Evolutionary conservation across 2,113 vertebrate genomes (phyloP).

Genomic region (Pterophyllum scalare): DNA sequence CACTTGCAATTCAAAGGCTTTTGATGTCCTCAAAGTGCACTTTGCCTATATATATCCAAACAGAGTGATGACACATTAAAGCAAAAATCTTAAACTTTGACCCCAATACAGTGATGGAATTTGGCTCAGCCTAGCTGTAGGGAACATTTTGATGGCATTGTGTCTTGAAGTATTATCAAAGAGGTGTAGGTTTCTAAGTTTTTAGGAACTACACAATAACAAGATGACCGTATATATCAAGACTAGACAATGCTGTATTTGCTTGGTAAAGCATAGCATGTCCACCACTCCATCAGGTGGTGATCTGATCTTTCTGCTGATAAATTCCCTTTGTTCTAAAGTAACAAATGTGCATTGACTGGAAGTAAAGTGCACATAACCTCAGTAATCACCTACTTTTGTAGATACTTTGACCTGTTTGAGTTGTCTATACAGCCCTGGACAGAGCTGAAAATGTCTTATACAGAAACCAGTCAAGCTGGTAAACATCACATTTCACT

Average conservation of each 20-base stretch:
- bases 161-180: background rate
- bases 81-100: background rate
- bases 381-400: background rate
- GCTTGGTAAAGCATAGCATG: background rate
- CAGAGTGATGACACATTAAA: background rate
- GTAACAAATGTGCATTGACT: background rate
- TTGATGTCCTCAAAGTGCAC: conserved; percentile 23
- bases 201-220: background rate
- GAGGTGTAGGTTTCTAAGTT: background rate
- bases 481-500: conserved; percentile 63
- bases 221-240: background rate
- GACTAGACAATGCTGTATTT: background rate
- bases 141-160: background rate
- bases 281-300: background rate
- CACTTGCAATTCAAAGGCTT: conserved; percentile 17
- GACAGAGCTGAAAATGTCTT: conserved; percentile 15
- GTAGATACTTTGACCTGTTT: background rate
- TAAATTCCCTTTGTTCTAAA: conserved; percentile 4
- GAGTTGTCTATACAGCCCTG: background rate
- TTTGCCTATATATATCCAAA: background rate
- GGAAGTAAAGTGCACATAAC: background rate
- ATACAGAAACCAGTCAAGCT: conserved; percentile 46
- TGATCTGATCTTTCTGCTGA: background rate
- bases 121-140: background rate
- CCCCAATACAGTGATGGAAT: background rate